A percentile compares a stretch with the other conserved stretches of the same genome.
These are phyloP conservation scores for Hapalemur alaotrensis DNA, from an alignment of 2,797 vertebrate species.

Conservation along the genomic window DNA sequence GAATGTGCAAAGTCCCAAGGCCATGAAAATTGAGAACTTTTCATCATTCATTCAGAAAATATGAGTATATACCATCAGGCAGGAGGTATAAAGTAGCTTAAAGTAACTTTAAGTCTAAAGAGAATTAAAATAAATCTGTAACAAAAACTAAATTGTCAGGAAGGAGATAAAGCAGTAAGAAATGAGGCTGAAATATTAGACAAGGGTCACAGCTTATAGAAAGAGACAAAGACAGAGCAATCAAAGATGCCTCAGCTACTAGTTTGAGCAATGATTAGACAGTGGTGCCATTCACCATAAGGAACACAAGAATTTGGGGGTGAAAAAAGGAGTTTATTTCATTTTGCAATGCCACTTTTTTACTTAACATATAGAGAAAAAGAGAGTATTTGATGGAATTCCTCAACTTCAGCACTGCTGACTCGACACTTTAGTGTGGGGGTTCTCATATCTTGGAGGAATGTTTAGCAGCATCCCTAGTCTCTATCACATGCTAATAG, in stretches of 20 bases:
- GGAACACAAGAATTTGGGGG: neutral
- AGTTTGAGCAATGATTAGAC: neutral
- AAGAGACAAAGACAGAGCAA: neutral
- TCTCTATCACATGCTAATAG: neutral
- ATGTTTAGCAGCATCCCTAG: neutral
- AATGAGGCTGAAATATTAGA: neutral
- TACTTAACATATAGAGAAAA: neutral
- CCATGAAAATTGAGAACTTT: neutral
- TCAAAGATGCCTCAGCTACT: neutral
- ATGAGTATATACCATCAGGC: neutral
- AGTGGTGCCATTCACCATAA: neutral
- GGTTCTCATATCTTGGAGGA: neutral
- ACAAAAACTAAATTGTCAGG: neutral
- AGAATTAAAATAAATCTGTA: slow-evolving; percentile 15
- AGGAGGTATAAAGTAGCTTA: neutral
- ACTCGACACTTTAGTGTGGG: neutral
- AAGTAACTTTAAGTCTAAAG: neutral
- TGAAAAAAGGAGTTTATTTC: neutral
- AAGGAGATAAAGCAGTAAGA: neutral
- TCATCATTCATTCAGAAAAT: neutral
- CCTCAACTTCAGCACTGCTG: neutral
- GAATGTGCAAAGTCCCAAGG: neutral
- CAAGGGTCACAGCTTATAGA: neutral
- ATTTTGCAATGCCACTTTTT: neutral
- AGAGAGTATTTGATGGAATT: neutral